Percentiles rank a stretch among this genome's conserved stretches.
Conservation (phyloP, 1,140 invertebrate genomes). For the Halesus radiatus region DNA sequence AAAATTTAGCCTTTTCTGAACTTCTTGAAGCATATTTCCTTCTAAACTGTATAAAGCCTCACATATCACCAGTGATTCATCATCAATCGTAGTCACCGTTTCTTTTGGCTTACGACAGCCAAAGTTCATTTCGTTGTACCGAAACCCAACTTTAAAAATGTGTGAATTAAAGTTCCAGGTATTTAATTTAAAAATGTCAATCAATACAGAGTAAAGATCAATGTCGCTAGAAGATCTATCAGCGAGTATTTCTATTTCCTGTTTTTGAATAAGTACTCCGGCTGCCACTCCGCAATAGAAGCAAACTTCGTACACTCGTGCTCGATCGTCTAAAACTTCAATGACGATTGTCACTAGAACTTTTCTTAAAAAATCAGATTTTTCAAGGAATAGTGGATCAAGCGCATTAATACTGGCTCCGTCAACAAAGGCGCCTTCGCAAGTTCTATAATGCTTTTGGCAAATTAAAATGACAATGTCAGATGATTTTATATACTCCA, state of each 20-base stretch:
- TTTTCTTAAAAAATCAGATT: neutral
- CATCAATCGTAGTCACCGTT: neutral
- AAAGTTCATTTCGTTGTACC: neutral
- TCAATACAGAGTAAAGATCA: neutral
- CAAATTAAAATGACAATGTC: neutral
- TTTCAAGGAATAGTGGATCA: neutral
- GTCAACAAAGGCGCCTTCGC: neutral
- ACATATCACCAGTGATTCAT: neutral
- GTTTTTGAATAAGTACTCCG: neutral
- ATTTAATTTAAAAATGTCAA: neutral
- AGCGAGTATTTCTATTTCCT: neutral
- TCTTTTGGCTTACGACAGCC: neutral
- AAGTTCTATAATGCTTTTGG: neutral
- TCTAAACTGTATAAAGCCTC: neutral
- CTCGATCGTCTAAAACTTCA: neutral
- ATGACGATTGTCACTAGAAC: neutral
- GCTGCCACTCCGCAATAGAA: neutral
- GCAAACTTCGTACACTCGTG: neutral
- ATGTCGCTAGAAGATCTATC: neutral
- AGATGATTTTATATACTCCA: neutral
- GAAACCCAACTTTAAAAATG: neutral
- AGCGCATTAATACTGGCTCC: neutral
- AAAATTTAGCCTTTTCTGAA: slow-evolving; percentile 22
- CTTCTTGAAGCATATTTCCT: neutral
- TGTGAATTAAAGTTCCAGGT: neutral